phyloP scores from a whole-genome alignment of 1,140 invertebrate genomes.

The Drosophila funebris region DNA sequence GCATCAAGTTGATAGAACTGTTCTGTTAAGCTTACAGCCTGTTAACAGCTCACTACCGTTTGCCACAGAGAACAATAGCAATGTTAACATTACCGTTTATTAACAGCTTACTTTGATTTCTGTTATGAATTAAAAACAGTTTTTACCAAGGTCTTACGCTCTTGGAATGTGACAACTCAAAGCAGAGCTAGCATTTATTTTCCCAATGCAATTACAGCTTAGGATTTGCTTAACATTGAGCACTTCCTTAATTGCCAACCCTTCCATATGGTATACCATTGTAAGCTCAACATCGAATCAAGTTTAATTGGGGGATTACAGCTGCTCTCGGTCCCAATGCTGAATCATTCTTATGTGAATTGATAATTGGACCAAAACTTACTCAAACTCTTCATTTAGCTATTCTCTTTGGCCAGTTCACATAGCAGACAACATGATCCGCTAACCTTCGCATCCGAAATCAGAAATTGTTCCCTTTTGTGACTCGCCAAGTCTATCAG shows the following conservation, averaged over 20 bases:
- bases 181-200: neutral
- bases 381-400: neutral
- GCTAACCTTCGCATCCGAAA: conserved; percentile 34
- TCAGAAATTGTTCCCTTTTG: conserved; percentile 24
- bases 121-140: too few species aligned
- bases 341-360: conserved; percentile 26
- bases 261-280: conserved; percentile 6
- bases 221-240: conserved; percentile 20
- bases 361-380: neutral
- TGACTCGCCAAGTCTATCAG: conserved; percentile 17
- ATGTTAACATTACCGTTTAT: too few species aligned
- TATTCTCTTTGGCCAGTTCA: conserved; percentile 5
- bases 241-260: conserved; percentile 20
- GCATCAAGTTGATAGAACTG: too few species aligned
- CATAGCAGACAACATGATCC: conserved; percentile 11
- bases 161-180: neutral
- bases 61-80: too few species aligned
- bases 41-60: too few species aligned
- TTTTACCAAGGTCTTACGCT: too few species aligned
- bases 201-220: neutral
- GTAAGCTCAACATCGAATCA: conserved; percentile 4
- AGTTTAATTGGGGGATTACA: conserved; percentile 28
- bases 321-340: conserved; percentile 10
- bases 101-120: too few species aligned
- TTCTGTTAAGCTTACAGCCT: too few species aligned